phyloP scores from a whole-genome alignment of 2,888 invertebrate genomes.

The Rotaria socialis region DNA sequence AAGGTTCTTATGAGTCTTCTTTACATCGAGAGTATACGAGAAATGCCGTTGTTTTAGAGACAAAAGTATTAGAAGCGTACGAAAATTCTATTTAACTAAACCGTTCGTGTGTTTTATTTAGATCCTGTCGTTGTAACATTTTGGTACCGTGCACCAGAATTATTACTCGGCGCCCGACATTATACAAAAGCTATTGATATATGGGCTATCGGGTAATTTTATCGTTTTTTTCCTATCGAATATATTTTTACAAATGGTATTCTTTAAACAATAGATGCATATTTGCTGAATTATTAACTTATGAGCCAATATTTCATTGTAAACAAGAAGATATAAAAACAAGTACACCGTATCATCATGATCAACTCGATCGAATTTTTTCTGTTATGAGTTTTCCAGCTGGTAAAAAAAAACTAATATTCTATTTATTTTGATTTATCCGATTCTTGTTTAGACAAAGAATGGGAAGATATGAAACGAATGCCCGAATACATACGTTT shows the following conservation, averaged over 20 bases:
- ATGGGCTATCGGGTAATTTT: slow-evolving; percentile 41
- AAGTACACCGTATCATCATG: slow-evolving; percentile 97
- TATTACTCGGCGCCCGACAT: slow-evolving; percentile 83
- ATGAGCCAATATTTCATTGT: slow-evolving; percentile 98
- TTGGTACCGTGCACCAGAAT: slow-evolving; percentile 96
- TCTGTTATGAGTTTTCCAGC: slow-evolving; percentile 97
- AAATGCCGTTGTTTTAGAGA: too few relatives aligned
- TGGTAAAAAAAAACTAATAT: not conserved
- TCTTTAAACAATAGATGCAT: slow-evolving; percentile 77
- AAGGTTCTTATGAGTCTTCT: too few relatives aligned
- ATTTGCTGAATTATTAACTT: slow-evolving; percentile 94
- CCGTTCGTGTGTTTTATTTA: slow-evolving; percentile 58
- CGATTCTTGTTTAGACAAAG: slow-evolving; percentile 65
- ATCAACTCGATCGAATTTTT: slow-evolving; percentile 94
- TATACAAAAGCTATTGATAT: slow-evolving; percentile 93
- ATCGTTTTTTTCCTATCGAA: not conserved
- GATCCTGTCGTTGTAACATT: slow-evolving; percentile 99
- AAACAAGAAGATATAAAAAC: slow-evolving; percentile 99
- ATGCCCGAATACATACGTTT: slow-evolving; percentile 97
- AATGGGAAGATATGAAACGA: slow-evolving; percentile 96
- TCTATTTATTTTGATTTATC: not conserved
- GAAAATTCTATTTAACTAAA: too few relatives aligned
- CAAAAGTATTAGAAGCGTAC: too few relatives aligned
- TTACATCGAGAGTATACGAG: too few relatives aligned
- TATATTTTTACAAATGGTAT: not conserved